These are phyloP conservation scores for Clistopyga incitator DNA, from an alignment of 2,888 invertebrate species.

Conservation along the genomic window DNA sequence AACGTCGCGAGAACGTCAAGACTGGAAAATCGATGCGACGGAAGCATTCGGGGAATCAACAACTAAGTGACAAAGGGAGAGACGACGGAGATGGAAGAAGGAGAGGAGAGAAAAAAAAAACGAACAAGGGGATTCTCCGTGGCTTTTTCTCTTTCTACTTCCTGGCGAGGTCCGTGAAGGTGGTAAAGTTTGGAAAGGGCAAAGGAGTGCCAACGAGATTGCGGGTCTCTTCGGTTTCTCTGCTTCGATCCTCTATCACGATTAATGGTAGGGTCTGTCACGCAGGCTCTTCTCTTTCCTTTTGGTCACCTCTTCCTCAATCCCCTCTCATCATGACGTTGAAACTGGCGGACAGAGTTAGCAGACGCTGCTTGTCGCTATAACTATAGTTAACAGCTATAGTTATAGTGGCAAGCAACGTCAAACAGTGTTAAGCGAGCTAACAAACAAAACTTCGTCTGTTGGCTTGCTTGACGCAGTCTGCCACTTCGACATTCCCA, in stretches of 20 bases:
- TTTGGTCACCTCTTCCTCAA: background rate
- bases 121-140: background rate
- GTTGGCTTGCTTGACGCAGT: too few species aligned
- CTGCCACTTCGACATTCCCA: too few species aligned
- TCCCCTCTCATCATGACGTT: background rate
- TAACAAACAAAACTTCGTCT: background rate
- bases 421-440: too few species aligned
- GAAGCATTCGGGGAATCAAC: slow-evolving; percentile 43
- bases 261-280: slow-evolving; percentile 49
- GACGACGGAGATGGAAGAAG: background rate
- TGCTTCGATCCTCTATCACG: slow-evolving; percentile 42
- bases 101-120: slow-evolving; percentile 2
- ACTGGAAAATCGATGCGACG: slow-evolving; percentile 56
- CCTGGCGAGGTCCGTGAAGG: background rate
- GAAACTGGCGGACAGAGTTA: slow-evolving; percentile 5
- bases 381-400: too few species aligned
- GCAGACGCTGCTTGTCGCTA: background rate
- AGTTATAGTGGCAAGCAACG: background rate
- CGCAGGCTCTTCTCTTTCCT: slow-evolving; percentile 2
- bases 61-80: slow-evolving; percentile 33
- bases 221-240: slow-evolving; percentile 43
- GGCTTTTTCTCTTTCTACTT: background rate
- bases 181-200: background rate
- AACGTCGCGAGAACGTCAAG: slow-evolving; percentile 22
- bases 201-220: slow-evolving; percentile 37